These are phyloP conservation scores for Drosophila eugracilis DNA, from an alignment of 1,140 invertebrate genomes.

Conservation along the genomic window DNA sequence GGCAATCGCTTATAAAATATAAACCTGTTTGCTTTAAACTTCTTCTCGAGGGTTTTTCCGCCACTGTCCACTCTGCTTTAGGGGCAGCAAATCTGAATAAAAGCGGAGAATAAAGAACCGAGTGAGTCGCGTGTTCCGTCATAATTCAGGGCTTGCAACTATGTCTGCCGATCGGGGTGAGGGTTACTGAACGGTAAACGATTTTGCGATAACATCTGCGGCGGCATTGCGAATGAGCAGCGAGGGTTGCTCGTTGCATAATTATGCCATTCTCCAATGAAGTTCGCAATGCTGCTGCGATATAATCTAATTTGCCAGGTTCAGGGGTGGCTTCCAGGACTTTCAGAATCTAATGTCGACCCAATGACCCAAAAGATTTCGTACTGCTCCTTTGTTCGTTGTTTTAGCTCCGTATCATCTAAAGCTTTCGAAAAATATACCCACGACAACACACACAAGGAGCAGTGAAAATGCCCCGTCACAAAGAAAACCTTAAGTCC, in stretches of 20 bases:
- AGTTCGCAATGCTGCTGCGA: conserved; percentile 65
- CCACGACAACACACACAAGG: background rate
- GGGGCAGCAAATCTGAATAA: conserved; percentile 33
- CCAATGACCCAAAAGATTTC: conserved; percentile 67
- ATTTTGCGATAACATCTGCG: conserved; percentile 80
- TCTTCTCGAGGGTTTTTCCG: conserved; percentile 62
- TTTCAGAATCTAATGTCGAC: conserved; percentile 24
- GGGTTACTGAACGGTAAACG: conserved; percentile 70
- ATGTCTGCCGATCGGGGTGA: background rate
- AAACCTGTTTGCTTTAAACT: conserved; percentile 50
- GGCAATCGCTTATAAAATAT: conserved; percentile 20
- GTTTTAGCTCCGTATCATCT: conserved; percentile 20
- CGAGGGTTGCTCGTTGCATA: conserved; percentile 77
- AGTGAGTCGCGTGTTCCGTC: conserved; percentile 76
- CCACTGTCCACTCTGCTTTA: conserved; percentile 54
- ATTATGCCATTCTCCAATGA: conserved; percentile 80
- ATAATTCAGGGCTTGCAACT: conserved; percentile 37
- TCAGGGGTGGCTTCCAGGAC: conserved; percentile 21
- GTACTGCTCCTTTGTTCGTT: background rate
- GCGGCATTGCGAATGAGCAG: conserved; percentile 52
- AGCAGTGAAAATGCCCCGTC: conserved; percentile 28
- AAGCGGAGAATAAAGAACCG: conserved; percentile 37
- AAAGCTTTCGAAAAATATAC: conserved; percentile 13
- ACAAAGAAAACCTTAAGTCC: conserved; percentile 6
- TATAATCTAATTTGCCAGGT: conserved; percentile 73